These are phyloP conservation scores for Dendrocincla fuliginosa DNA, from an alignment of 2,797 vertebrate genomes.

Conservation along the genomic window DNA sequence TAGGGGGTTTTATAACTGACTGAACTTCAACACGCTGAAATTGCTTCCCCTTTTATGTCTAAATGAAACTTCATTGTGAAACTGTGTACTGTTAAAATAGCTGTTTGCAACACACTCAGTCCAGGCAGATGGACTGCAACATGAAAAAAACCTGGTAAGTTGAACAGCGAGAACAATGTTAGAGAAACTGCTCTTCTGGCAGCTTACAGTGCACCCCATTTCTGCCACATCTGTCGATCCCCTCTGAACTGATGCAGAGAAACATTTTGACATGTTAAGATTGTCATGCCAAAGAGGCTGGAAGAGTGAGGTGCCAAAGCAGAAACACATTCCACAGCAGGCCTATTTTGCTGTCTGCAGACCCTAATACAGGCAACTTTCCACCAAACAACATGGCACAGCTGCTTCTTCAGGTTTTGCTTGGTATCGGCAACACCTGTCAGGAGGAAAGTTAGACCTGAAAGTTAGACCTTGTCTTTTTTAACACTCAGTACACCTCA, in stretches of 20 bases:
- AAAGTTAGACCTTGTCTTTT: background rate
- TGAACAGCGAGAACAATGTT: background rate
- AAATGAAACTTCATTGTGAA: conserved; percentile 74
- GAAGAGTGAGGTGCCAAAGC: background rate
- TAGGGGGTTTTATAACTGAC: conserved; percentile 62
- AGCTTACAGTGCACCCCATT: background rate
- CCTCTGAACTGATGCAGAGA: background rate
- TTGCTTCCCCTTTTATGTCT: conserved; percentile 73
- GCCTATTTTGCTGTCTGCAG: background rate
- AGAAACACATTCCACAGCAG: background rate
- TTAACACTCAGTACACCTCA: background rate
- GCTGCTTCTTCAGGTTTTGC: background rate
- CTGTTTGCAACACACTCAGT: conserved; percentile 10
- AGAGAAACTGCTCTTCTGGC: background rate
- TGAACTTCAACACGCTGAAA: conserved; percentile 39
- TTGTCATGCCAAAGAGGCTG: background rate
- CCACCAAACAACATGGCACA: background rate
- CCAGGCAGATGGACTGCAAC: background rate
- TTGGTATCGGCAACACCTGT: background rate
- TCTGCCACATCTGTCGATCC: background rate
- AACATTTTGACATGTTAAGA: background rate
- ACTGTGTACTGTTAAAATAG: conserved; percentile 64
- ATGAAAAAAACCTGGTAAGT: background rate
- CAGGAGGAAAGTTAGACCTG: background rate
- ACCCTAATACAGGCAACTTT: background rate